phyloP scores from a whole-genome alignment of 2,113 vertebrate genomes.

The Thalassoma bifasciatum region DNA sequence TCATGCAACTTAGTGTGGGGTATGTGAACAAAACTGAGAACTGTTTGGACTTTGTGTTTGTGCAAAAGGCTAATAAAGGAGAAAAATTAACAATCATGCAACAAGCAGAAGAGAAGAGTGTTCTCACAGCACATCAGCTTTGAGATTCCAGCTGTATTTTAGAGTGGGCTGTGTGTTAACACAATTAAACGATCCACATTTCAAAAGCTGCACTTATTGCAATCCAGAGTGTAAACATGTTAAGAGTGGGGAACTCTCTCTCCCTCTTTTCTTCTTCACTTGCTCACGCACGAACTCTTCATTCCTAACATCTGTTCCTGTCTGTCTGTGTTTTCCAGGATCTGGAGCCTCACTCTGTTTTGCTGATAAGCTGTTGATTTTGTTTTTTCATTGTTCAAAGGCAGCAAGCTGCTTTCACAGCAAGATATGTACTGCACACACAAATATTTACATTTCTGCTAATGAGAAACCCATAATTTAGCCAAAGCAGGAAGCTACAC shows the following conservation, averaged over 20 bases:
- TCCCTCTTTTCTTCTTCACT: background rate
- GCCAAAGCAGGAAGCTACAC: slow-evolving; percentile 45
- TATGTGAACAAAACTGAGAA: slow-evolving; percentile 9
- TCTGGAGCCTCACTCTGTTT: slow-evolving; percentile 44
- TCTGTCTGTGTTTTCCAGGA: slow-evolving; percentile 37
- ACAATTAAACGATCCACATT: slow-evolving; percentile 59
- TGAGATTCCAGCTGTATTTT: slow-evolving; percentile 46
- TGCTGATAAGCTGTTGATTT: slow-evolving; percentile 67
- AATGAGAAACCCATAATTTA: slow-evolving; percentile 70
- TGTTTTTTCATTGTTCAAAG: slow-evolving; percentile 72
- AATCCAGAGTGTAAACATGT: slow-evolving; percentile 57
- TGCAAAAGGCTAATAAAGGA: slow-evolving; percentile 8
- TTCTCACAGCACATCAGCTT: slow-evolving; percentile 19
- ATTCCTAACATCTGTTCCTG: slow-evolving; percentile 65
- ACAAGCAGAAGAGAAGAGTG: background rate
- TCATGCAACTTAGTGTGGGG: background rate
- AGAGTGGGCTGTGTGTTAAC: slow-evolving; percentile 55
- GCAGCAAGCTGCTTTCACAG: slow-evolving; percentile 65
- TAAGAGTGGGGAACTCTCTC: slow-evolving; percentile 18
- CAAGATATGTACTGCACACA: slow-evolving; percentile 56
- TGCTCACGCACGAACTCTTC: background rate
- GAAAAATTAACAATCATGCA: slow-evolving; percentile 16
- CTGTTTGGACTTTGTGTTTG: slow-evolving; percentile 1
- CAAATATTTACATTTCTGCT: slow-evolving; percentile 69
- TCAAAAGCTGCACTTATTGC: slow-evolving; percentile 55